These are phyloP conservation scores for Drosophila fuyamai DNA, from an alignment of 1,140 invertebrate genomes.

Conservation along the genomic window DNA sequence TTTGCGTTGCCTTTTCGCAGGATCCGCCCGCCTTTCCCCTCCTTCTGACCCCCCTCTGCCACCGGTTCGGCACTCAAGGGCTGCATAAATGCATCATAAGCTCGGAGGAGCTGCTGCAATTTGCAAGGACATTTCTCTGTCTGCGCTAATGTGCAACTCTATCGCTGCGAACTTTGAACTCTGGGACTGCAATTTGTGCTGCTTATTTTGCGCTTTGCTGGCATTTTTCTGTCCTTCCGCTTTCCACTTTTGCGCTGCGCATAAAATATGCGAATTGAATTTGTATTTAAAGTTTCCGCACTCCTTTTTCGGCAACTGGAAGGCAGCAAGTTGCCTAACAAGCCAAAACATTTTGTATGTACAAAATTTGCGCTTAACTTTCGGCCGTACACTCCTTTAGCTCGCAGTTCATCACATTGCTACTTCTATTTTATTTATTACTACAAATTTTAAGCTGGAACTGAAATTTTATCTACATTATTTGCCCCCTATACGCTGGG, in stretches of 20 bases:
- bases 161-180: constrained; percentile 70
- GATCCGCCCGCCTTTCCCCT: constrained; percentile 1
- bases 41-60: background rate
- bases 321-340: constrained; percentile 69
- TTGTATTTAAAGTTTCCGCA: constrained; percentile 78
- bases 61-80: constrained; percentile 56
- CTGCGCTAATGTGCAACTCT: constrained; percentile 73
- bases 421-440: constrained; percentile 59
- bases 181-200: constrained; percentile 65
- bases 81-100: constrained; percentile 80
- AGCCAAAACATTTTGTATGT: constrained; percentile 80
- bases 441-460: constrained; percentile 40
- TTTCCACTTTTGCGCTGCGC: constrained; percentile 54
- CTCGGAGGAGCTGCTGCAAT: constrained; percentile 61
- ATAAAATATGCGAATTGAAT: constrained; percentile 83
- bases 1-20: constrained; percentile 50
- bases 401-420: constrained; percentile 53
- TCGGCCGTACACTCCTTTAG: constrained; percentile 23
- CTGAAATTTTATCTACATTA: constrained; percentile 58
- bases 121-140: constrained; percentile 71
- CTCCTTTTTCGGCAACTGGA: constrained; percentile 45
- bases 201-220: constrained; percentile 78
- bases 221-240: constrained; percentile 68
- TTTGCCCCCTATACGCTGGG: constrained; percentile 35
- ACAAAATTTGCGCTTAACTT: constrained; percentile 80